phyloP scores from a whole-genome alignment of 2,888 invertebrate genomes.

The Amphipyra berbera region DNA sequence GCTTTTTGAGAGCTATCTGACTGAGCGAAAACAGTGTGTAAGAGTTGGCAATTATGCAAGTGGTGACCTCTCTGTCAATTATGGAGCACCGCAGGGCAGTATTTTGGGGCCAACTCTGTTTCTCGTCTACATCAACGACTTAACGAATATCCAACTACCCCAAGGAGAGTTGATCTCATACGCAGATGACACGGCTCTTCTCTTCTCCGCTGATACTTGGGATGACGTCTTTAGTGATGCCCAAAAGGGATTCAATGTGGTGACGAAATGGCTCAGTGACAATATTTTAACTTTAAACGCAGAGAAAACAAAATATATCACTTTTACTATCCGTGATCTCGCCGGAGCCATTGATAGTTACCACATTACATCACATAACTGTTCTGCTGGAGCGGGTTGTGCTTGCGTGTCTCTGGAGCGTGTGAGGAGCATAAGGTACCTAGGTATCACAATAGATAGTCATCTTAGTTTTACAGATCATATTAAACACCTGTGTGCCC shows the following conservation, averaged over 20 bases:
- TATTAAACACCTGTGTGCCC: background rate
- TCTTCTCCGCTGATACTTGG: constrained; percentile 1
- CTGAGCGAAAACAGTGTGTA: too few species aligned
- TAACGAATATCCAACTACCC: background rate
- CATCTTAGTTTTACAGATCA: background rate
- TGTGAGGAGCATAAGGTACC: background rate
- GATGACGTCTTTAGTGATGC: background rate
- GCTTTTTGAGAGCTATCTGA: too few species aligned
- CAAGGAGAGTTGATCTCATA: constrained; percentile 1
- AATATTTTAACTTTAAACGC: background rate
- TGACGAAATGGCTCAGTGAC: background rate
- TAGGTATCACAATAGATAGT: background rate
- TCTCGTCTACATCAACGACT: too few species aligned
- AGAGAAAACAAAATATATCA: background rate
- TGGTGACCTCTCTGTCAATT: too few species aligned
- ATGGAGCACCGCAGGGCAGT: too few species aligned
- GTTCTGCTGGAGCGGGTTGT: background rate
- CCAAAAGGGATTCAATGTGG: constrained; percentile 5
- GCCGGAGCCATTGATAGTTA: too few species aligned
- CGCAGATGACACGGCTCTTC: background rate
- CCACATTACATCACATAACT: background rate
- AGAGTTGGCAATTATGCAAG: too few species aligned
- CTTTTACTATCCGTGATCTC: background rate
- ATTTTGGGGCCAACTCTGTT: too few species aligned
- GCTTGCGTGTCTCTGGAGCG: constrained; percentile 1